These are phyloP conservation scores for Ammospiza nelsoni DNA, from an alignment of 2,113 vertebrate genomes.

Conservation along the genomic window DNA sequence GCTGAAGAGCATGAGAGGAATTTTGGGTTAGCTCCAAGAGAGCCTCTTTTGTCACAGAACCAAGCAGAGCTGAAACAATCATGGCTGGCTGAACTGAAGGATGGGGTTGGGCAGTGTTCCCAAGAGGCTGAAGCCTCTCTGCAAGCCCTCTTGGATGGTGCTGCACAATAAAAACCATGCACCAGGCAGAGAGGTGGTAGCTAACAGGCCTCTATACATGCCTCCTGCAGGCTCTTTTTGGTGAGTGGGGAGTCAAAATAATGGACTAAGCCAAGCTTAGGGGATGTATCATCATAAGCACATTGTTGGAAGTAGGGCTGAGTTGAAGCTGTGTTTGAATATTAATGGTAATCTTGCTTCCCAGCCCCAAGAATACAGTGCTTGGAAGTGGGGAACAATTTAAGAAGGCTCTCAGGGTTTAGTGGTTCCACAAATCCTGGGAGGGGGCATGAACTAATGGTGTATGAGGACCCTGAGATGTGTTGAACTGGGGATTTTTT, in stretches of 20 bases:
- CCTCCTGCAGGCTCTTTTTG: not conserved
- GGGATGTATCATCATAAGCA: not conserved
- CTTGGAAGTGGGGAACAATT: not conserved
- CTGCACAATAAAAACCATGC: not conserved
- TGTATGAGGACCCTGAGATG: not conserved
- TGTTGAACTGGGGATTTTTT: fast-evolving
- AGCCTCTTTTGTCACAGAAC: not conserved
- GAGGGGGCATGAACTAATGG: not conserved
- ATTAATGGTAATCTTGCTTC: not conserved
- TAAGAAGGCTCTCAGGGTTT: not conserved
- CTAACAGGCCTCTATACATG: not conserved
- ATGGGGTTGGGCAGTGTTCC: not conserved
- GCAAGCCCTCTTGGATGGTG: not conserved
- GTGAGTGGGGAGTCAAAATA: not conserved
- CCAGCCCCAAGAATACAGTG: not conserved
- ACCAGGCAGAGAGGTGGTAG: not conserved
- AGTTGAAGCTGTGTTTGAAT: not conserved
- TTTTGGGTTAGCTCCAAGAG: not conserved
- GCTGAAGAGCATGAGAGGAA: not conserved
- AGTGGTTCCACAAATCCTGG: not conserved
- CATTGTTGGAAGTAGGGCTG: not conserved
- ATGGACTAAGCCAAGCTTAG: not conserved
- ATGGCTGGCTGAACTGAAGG: fast-evolving
- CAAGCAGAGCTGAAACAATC: not conserved
- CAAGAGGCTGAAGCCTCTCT: not conserved